Evolutionary conservation across 1,140 invertebrate species (phyloP).

Genomic region (Dufourea novaeangliae): DNA sequence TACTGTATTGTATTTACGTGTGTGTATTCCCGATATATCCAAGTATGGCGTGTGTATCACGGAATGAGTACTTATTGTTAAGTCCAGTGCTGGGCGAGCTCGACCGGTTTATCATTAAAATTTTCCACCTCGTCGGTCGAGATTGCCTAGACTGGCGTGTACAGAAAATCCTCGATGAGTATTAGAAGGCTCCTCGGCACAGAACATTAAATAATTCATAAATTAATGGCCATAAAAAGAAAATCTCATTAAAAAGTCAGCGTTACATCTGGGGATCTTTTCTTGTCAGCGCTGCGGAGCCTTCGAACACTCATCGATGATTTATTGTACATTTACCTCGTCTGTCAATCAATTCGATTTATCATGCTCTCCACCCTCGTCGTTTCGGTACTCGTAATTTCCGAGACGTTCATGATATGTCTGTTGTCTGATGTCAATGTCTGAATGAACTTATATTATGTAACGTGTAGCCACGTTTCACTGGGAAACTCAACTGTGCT

Average conservation of each 20-base stretch:
- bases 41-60: conserved; percentile 78
- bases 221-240: too few relatives aligned
- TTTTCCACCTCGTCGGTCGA: conserved; percentile 5
- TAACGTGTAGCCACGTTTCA: background rate
- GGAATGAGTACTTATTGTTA: conserved; percentile 54
- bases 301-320: too few relatives aligned
- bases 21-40: conserved; percentile 79
- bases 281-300: too few relatives aligned
- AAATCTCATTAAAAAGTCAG: too few relatives aligned
- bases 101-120: background rate
- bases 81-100: background rate
- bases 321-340: conserved; percentile 40
- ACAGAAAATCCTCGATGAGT: too few relatives aligned
- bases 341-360: background rate
- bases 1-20: conserved; percentile 79
- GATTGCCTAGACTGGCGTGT: conserved; percentile 8
- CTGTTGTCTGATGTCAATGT: conserved; percentile 29
- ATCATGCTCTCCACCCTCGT: background rate
- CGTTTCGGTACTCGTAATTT: conserved; percentile 2
- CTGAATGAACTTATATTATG: conserved; percentile 19
- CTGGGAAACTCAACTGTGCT: background rate
- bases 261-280: too few relatives aligned
- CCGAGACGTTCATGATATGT: conserved; percentile 23
- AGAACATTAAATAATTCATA: too few relatives aligned
- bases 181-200: too few relatives aligned